These are phyloP conservation scores for Melanerpes aurifrons DNA, from an alignment of 2,113 vertebrate genomes.

Conservation along the genomic window DNA sequence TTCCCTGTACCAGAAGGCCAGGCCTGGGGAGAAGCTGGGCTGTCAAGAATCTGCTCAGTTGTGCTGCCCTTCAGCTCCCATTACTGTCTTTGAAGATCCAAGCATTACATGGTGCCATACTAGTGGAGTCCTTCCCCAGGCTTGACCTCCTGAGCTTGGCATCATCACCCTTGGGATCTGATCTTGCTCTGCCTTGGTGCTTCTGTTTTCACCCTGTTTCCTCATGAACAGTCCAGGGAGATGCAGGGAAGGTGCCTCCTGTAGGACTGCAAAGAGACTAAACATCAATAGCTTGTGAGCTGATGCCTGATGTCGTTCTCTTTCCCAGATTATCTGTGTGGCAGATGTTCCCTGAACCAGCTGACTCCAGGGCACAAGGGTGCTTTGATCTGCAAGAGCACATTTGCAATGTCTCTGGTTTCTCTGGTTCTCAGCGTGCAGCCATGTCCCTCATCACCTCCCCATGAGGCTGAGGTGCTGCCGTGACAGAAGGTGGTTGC, in stretches of 20 bases:
- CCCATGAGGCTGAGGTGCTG: rapidly evolving
- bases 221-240: background rate
- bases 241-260: background rate
- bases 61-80: background rate
- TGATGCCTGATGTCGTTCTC: background rate
- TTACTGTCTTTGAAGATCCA: background rate
- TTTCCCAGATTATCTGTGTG: background rate
- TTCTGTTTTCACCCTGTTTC: background rate
- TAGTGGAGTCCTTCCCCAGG: background rate
- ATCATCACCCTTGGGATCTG: rapidly evolving
- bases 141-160: background rate
- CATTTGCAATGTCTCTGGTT: background rate
- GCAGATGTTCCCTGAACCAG: background rate
- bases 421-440: background rate
- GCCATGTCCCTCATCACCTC: rapidly evolving
- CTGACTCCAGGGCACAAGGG: background rate
- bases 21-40: background rate
- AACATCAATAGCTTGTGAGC: background rate
- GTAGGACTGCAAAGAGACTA: background rate
- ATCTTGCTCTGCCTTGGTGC: background rate
- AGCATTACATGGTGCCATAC: rapidly evolving
- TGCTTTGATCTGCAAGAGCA: background rate
- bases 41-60: background rate
- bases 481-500: rapidly evolving
- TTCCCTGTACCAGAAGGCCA: background rate